Evolutionary conservation across 2,888 invertebrate species (phyloP), one percentile per base, ranked within the genome.

Genomic region (Chironomus riparius): DNA sequence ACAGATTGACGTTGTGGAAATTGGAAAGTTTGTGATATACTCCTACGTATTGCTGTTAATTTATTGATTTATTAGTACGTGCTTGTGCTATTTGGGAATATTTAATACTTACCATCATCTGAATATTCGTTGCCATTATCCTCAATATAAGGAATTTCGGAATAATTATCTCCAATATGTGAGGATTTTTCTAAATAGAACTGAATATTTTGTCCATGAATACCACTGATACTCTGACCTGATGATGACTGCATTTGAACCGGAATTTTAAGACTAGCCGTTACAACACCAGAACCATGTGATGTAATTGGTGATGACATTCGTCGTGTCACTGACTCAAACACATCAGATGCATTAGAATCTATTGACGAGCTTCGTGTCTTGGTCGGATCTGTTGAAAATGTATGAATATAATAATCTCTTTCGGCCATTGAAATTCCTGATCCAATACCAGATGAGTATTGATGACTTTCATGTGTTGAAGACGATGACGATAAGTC

Each of bases 191-290:
- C 76, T 18, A 76, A 15, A 28, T 28, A 76, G n/a, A 76, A 76
- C 28, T 76, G 76, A 56, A 76, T 76, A 15, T 76, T 76, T 61
- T 76, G 76, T 21, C 50, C 76, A 50, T 69, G 50, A 68, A 65
- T 68, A n/a, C 68, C n/a, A 15, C 68, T 74, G 2, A 13, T 84
- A 82, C 78, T 70, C 12, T 65, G 68, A 24, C 65, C 48, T 38
- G 68, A 10, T 38, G 68, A 10, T 13, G 21, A 15, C 68, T 78
- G 80, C 76, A 80, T 78, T 76, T 81, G 81, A 68, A 81, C 80
- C n/a, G 93, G 92, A 85, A 94, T 92, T 80, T 92, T 92, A 50
- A 94, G 86, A 78, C 92, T 92, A 0, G 93, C 94, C 0, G 92
- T 92, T 79, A 94, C 91, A 76, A 92, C 88, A 78, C 88, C 88